A percentile compares a stretch with the other conserved stretches of the same genome.
phyloP scores from a whole-genome alignment of 2,113 vertebrate genomes.

The Crotophaga sulcirostris region DNA sequence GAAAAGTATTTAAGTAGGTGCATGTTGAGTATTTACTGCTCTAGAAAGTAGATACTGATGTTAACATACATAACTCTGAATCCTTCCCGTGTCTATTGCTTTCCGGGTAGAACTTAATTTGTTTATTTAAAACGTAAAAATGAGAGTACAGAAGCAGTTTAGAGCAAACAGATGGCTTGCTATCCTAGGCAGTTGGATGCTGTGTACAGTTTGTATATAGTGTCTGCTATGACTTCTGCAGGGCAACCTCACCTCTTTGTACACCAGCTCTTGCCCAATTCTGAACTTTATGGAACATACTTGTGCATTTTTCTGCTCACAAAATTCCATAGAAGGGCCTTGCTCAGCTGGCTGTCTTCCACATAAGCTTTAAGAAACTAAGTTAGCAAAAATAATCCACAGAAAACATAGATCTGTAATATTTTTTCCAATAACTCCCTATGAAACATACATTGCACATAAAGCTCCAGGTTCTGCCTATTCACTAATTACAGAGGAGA shows the following conservation, averaged over 20 bases:
- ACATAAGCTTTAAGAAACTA: neutral
- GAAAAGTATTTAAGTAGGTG: conserved; percentile 40
- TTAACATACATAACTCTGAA: neutral
- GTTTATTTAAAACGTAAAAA: neutral
- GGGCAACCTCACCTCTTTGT: neutral
- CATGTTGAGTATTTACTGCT: neutral
- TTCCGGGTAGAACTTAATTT: neutral
- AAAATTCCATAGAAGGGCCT: neutral
- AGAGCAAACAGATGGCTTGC: neutral
- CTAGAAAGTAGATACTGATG: neutral
- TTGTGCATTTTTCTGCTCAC: neutral
- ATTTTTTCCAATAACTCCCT: neutral
- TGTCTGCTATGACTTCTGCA: neutral
- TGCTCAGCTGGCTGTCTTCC: neutral
- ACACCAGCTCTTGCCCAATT: neutral
- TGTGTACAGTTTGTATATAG: neutral
- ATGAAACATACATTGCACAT: neutral
- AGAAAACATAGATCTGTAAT: neutral
- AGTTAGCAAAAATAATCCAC: neutral
- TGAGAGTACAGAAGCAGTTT: neutral
- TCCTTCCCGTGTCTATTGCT: neutral
- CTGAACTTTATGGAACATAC: neutral
- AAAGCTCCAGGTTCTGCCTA: neutral
- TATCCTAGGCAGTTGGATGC: neutral
- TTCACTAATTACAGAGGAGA: neutral